Percentiles rank a stretch among this genome's conserved stretches.
phyloP scores from a whole-genome alignment of 64 coral and sea anemone genomes.

The Actinia equina region DNA sequence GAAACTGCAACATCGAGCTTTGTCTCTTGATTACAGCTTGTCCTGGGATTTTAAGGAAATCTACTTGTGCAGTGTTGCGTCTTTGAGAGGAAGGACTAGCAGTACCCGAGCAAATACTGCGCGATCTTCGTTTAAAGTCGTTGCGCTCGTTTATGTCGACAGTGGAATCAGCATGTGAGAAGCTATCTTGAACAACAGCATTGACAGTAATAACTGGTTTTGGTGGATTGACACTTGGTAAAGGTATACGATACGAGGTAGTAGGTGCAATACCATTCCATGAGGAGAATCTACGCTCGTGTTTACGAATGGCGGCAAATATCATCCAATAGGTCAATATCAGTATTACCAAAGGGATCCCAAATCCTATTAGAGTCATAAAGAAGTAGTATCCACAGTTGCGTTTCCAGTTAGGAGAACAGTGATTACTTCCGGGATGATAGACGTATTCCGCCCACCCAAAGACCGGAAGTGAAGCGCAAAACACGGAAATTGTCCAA shows the following conservation, averaged over 20 bases:
- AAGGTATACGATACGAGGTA: neutral
- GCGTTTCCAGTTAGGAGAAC: constrained; percentile 65
- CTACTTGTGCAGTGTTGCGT: neutral
- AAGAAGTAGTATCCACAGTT: constrained; percentile 71
- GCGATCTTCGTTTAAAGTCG: neutral
- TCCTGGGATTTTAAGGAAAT: neutral
- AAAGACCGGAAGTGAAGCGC: constrained; percentile 64
- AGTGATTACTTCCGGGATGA: constrained; percentile 71
- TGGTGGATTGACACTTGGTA: neutral
- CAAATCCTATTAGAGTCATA: constrained; percentile 67
- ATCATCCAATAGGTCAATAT: constrained; percentile 82
- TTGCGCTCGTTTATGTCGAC: neutral
- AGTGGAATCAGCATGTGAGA: neutral
- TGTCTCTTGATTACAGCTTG: constrained; percentile 24
- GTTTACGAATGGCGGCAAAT: constrained; percentile 55
- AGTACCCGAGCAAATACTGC: neutral
- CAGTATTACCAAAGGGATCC: constrained; percentile 58
- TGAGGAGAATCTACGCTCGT: constrained; percentile 48
- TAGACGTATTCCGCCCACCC: constrained; percentile 64
- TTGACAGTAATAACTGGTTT: constrained; percentile 9
- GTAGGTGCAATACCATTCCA: constrained; percentile 35
- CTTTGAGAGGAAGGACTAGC: neutral
- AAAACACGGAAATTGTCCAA: constrained; percentile 46
- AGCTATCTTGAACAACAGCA: neutral
- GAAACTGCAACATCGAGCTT: constrained; percentile 45